These are phyloP conservation scores for Apodemus sylvaticus DNA, from an alignment of 2,113 vertebrate species.

Conservation along the genomic window DNA sequence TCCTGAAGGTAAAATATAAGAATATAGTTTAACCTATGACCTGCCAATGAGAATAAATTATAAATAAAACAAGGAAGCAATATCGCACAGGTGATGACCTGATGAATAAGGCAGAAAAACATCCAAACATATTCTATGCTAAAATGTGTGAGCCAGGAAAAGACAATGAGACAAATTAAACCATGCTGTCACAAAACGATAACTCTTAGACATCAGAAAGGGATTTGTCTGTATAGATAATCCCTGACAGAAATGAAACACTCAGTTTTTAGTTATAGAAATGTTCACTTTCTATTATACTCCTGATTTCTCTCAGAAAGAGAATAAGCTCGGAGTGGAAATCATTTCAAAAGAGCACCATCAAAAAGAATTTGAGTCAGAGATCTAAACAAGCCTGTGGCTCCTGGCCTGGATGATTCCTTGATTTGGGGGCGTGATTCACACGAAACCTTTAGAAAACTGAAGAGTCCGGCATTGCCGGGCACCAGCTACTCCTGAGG, in stretches of 20 bases:
- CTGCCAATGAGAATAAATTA: not conserved
- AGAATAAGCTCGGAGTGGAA: not conserved
- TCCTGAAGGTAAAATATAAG: not conserved
- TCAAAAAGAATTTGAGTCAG: not conserved
- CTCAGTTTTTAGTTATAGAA: not conserved
- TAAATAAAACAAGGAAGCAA: not conserved
- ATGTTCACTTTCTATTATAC: not conserved
- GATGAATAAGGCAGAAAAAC: not conserved
- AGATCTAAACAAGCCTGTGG: not conserved
- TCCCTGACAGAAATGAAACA: not conserved
- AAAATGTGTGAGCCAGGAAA: not conserved
- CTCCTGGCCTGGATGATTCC: not conserved
- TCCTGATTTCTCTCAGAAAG: not conserved
- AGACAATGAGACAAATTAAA: not conserved
- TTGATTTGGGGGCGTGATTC: not conserved
- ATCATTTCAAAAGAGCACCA: conserved; percentile 23
- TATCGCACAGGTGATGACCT: not conserved
- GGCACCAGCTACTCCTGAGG: not conserved
- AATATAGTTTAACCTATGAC: not conserved
- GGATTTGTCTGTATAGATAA: not conserved
- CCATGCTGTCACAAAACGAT: not conserved
- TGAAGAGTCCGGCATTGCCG: not conserved
- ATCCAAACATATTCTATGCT: not conserved
- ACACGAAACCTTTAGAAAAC: not conserved
- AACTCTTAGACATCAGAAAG: not conserved